Evolutionary conservation across 2,113 vertebrate species (phyloP), one percentile per base, ranked within the genome.

Genomic region (Cryptomyrus ogoouensis): DNA sequence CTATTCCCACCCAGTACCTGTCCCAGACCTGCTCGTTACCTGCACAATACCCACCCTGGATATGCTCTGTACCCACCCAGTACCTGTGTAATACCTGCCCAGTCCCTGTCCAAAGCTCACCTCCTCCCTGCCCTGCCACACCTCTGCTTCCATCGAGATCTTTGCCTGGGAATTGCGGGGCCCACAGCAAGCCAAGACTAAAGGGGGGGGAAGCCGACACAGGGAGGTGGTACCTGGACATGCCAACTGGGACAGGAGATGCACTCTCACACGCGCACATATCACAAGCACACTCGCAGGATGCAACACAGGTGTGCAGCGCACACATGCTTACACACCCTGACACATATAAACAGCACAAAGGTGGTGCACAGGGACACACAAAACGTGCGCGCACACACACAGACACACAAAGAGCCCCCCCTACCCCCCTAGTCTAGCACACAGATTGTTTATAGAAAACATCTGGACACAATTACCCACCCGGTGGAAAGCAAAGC

Each of bases 391-490:
- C 5, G 4, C 13, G 0, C 31, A 19, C 86, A 88, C 86, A 46
- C 89, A 85, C 52, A 83, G 39, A 52, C 52, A 47, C 89, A 84
- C 70, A 50, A 47, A 27, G 12, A 84, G 21, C 27, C 21, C 1
- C 39, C 47, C 44, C 10, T 4, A 24, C 56, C 91, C 46, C 21
- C 58, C 0, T 9, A 77, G 83, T 86, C 91, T 89, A 90, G 49
- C 90, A 90, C 91, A 93, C 88, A 91, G 92, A 93, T 93, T 77
- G 91, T 91, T 94, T 92, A 93, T 91, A 94, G 93, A 95, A 92
- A 96, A 96, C 96, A 97, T 97, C 97, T 97, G 97, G 95, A 94
- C 94, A 94, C 94, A 95, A 97, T 98, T 97, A 96, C 90, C 92
- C 93, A 47, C 93, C 91, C 90, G 1, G 88, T 85, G 91, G 96